Evolutionary conservation across 2,797 vertebrate species (phyloP), one percentile per base, ranked within the genome.

Genomic region (Fundulus diaphanus): DNA sequence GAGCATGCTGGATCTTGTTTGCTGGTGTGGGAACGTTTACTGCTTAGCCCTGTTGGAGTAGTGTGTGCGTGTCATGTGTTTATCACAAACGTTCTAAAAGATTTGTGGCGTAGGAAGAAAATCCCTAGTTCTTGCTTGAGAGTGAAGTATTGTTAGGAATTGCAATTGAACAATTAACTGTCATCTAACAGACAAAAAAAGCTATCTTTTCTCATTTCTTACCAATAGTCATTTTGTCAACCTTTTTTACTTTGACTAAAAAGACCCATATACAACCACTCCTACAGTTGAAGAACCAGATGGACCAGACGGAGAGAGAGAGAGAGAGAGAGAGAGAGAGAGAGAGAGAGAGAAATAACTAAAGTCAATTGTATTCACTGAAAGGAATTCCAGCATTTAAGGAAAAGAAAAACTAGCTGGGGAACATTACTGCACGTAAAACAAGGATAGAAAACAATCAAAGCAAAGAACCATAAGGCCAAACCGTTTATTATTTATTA

Each of bases 1-100:
- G 59, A 86, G 49, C 89, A 7, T 84, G 90, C 75, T 78, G 74
- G 73, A 33, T 77, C 91, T 75, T 90, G 92, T 84, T 79, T 37
- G 20, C 44, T 0, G 1, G n/a, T 49, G 44, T 27, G 69, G 54
- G 76, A 82, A 76, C 87, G 66, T 90, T 82, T 81, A 69, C 72
- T 54, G 73, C 79, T 54, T 67, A 46, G 27, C 61, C n/a, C 70
- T 78, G 24, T 12, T 31, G 59, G 27, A 44, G 5, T 44, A 5
- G 0, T 59, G 70, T 59, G 61, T 9, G 0, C 8, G 52, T 70
- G 37, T 48, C 72, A 40, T 49, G 29, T 27, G 27, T 61, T 66
- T 31, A 49, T 56, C 49, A 24, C 7, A 0, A 27, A 44, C 49
- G 49, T 54, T 78, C 82, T 74, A 37, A 72, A 44, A 29, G 61